phyloP scores from a whole-genome alignment of 2,797 vertebrate species.

The Cynopterus sphinx region DNA sequence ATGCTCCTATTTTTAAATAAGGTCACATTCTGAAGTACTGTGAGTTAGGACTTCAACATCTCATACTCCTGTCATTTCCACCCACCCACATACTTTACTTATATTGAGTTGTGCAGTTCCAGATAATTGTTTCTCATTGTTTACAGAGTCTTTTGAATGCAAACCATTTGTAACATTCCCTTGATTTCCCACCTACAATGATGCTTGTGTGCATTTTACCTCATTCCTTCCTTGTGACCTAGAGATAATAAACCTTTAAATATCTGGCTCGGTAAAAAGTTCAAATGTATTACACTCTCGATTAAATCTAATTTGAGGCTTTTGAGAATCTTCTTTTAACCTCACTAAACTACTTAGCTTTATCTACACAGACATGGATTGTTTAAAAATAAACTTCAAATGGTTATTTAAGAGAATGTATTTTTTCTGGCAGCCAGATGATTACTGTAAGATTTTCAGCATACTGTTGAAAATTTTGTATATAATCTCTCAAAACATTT shows the following conservation, averaged over 20 bases:
- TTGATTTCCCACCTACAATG: not conserved
- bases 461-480: conserved; percentile 34
- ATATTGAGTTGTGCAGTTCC: conserved; percentile 9
- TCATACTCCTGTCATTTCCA: not conserved
- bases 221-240: not conserved
- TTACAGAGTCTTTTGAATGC: conserved; percentile 14
- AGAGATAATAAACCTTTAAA: not conserved
- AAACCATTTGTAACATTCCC: conserved; percentile 25
- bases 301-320: conserved; percentile 5
- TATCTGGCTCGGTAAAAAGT: not conserved
- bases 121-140: conserved; percentile 47
- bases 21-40: not conserved
- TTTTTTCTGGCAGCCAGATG: conserved; percentile 4
- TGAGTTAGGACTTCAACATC: conserved; percentile 4
- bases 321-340: conserved; percentile 28
- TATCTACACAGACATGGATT: not conserved
- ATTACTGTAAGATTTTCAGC: conserved; percentile 16
- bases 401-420: conserved; percentile 27
- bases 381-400: conserved; percentile 38
- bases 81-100: not conserved
- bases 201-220: not conserved
- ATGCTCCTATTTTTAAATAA: conserved; percentile 13
- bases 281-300: not conserved
- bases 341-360: not conserved
- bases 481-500: conserved; percentile 25